These are phyloP conservation scores for Megaceryle alcyon DNA, from an alignment of 2,797 vertebrate genomes.

Conservation along the genomic window DNA sequence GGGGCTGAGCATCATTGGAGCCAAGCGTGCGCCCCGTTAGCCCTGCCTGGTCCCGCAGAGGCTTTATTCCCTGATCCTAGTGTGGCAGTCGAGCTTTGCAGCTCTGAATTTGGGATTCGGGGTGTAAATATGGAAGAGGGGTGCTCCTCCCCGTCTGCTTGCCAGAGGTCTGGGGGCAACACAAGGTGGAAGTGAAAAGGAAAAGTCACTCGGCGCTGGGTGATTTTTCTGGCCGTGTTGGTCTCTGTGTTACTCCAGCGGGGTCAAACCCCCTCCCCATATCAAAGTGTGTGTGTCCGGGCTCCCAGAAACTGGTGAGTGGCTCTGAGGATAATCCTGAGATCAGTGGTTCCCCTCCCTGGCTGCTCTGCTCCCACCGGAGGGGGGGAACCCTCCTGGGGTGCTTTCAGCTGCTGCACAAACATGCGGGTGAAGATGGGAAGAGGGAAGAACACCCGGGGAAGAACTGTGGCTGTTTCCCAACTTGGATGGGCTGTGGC, in stretches of 20 bases:
- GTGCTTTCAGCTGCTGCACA: rapidly evolving
- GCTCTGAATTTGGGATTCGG: not conserved
- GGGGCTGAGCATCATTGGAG: rapidly evolving
- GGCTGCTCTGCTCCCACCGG: rapidly evolving
- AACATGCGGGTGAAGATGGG: rapidly evolving
- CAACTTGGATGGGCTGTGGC: rapidly evolving
- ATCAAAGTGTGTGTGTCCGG: not conserved
- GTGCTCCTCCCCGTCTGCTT: rapidly evolving
- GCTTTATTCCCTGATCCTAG: rapidly evolving
- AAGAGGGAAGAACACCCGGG: not conserved
- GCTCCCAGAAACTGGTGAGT: rapidly evolving
- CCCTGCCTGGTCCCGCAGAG: rapidly evolving
- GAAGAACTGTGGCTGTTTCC: not conserved
- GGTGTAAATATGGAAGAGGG: rapidly evolving
- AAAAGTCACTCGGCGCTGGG: not conserved
- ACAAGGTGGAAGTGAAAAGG: not conserved
- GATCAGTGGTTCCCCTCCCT: rapidly evolving
- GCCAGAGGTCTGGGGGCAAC: rapidly evolving
- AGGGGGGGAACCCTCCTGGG: rapidly evolving
- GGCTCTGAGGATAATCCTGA: not conserved
- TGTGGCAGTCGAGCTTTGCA: not conserved
- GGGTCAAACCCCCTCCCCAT: not conserved
- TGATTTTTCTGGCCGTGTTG: rapidly evolving
- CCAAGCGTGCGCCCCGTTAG: rapidly evolving
- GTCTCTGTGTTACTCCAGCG: not conserved